Percentiles rank a stretch among this genome's conserved stretches.
Evolutionary conservation across 2,888 invertebrate genomes (phyloP).

Genomic region (Hirtodrosophila trivittata): DNA sequence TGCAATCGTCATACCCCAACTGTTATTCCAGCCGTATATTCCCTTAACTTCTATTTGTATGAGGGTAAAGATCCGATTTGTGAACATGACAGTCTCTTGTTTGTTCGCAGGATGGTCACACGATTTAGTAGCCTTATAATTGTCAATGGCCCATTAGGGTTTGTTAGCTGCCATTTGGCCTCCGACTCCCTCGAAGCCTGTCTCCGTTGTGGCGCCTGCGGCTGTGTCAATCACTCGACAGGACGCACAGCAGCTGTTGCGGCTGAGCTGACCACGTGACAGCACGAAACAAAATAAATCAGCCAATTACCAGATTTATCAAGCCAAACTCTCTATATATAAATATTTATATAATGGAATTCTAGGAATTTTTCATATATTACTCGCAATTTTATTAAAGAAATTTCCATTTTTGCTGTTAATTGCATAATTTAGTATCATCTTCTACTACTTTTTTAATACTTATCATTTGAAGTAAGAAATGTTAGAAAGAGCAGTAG

Average conservation of each 20-base stretch:
- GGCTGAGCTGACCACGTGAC: conserved; percentile 37
- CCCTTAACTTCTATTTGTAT: too few relatives aligned
- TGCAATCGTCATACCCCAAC: conserved; percentile 43
- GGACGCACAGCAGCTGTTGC: conserved; percentile 18
- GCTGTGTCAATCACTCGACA: conserved; percentile 62
- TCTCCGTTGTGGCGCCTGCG: conserved; percentile 41
- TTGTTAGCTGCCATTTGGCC: conserved; percentile 24
- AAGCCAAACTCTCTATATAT: too few relatives aligned
- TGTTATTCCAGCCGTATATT: conserved; percentile 6
- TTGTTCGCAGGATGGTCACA: conserved; percentile 46
- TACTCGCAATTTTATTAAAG: too few relatives aligned
- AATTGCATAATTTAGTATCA: too few relatives aligned
- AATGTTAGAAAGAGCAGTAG: too few relatives aligned
- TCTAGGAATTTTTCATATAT: too few relatives aligned
- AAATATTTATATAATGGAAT: too few relatives aligned
- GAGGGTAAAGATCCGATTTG: conserved; percentile 32
- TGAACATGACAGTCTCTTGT: conserved; percentile 48
- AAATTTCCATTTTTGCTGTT: too few relatives aligned
- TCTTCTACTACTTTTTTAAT: too few relatives aligned
- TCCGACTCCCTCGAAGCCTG: neutral
- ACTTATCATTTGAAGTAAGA: too few relatives aligned
- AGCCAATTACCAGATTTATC: too few relatives aligned
- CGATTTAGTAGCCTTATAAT: conserved; percentile 74
- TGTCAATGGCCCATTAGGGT: conserved; percentile 72
- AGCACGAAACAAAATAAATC: conserved; percentile 19